Evolutionary conservation across 2,113 vertebrate genomes (phyloP), one percentile per base, ranked within the genome.

Genomic region (Thymallus thymallus): DNA sequence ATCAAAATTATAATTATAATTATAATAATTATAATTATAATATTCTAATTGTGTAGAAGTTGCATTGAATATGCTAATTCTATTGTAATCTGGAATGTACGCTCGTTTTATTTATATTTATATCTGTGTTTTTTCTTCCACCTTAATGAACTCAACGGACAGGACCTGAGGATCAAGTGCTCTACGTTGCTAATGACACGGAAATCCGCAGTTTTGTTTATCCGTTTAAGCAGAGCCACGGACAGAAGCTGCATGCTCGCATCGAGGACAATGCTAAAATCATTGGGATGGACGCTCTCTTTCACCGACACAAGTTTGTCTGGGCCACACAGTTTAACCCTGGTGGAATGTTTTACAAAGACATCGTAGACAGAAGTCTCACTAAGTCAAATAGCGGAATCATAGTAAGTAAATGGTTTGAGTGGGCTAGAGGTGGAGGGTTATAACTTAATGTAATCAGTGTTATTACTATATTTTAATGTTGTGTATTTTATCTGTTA

Each of bases 101-200:
- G 46, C 5, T 61, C 35, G 16, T 68, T 41, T 73, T 62, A 41
- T 73, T 35, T 24, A 41, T 69, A 63, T 41, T 55, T 55, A 4
- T 64, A 5, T 58, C 45, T 69, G 66, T 48, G 29, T 55, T n/a
- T 63, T 76, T 78, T 71, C 63, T 68, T 79, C 64, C 56, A 76
- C 61, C 46, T 74, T 80, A 41, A 64, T 78, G 41, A 51, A 67
- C 45, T 80, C 60, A 71, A 93, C 90, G 85, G 84, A 86, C 93
- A 96, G 95, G 95, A 86, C 94, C 95, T 88, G 94, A 96, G 89
- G 95, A 96, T 93, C 94, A 95, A 94, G 93, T 96, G 90, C 94
- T 96, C 89, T 96, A 96, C 91, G 92, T 96, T 84, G 94, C 95
- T 90, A 96, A 96, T 90, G 94, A 96, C 90, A 96, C 95, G 85